Evolutionary conservation across 2,888 invertebrate species (phyloP).

Genomic region (Ennomos erosarius): DNA sequence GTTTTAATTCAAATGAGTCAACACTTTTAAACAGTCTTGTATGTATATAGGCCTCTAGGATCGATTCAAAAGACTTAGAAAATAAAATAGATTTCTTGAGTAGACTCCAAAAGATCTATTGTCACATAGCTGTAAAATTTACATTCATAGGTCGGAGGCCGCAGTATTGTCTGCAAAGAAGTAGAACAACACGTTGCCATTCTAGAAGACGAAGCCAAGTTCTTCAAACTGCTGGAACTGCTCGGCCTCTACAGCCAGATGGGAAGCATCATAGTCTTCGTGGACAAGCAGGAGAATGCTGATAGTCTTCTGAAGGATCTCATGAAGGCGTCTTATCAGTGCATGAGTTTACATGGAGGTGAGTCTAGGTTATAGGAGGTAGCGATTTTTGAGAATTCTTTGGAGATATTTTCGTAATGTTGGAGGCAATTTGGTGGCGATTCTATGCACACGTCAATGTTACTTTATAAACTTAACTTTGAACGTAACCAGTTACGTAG

Average conservation of each 20-base stretch:
- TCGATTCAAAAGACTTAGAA: no score
- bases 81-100: no score
- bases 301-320: slow-evolving; percentile 96
- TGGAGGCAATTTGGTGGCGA: neutral
- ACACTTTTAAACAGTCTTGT: no score
- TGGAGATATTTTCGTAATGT: neutral
- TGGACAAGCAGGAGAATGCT: slow-evolving; percentile 99
- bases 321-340: slow-evolving; percentile 98
- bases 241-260: slow-evolving; percentile 96
- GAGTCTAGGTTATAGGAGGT: slow-evolving; percentile 42
- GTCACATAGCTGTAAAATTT: neutral
- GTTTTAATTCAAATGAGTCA: no score
- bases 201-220: slow-evolving; percentile 98
- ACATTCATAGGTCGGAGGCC: slow-evolving; percentile 90
- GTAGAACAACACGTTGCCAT: slow-evolving; percentile 98
- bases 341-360: slow-evolving; percentile 98
- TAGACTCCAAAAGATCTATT: no score
- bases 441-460: no score
- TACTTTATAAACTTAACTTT: no score
- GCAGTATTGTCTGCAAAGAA: slow-evolving; percentile 98
- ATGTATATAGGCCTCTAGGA: no score
- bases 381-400: neutral
- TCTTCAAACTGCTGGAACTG: slow-evolving; percentile 98
- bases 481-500: no score
- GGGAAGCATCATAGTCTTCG: slow-evolving; percentile 98